Conservation (phyloP, 1,140 invertebrate species). For the Tetramorium parvispinum region DNA sequence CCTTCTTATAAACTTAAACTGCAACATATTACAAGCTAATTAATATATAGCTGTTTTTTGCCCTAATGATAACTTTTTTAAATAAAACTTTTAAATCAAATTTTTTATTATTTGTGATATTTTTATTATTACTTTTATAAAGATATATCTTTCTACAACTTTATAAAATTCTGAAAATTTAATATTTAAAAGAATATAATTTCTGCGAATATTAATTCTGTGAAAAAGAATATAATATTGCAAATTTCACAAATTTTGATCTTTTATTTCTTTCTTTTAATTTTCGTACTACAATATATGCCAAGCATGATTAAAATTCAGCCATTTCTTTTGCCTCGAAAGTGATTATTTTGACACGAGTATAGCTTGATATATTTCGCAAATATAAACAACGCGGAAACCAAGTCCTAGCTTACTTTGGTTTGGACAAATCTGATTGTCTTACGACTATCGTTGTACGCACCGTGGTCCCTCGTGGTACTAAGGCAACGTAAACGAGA, state of each 20-base stretch:
- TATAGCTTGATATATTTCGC: not conserved
- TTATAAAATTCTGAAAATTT: no score
- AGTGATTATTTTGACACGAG: not conserved
- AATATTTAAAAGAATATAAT: no score
- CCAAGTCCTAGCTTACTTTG: not conserved
- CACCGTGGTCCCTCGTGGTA: not conserved
- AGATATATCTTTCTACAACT: no score
- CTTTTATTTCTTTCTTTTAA: no score
- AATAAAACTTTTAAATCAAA: no score
- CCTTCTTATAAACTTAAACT: not conserved
- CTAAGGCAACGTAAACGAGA: slow-evolving; percentile 1
- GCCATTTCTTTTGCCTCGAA: not conserved
- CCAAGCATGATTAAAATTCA: not conserved
- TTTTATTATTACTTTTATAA: no score
- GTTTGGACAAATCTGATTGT: slow-evolving; percentile 2
- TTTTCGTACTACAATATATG: not conserved
- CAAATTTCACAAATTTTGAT: not conserved
- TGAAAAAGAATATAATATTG: no score
- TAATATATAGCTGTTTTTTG: not conserved
- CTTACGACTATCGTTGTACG: slow-evolving; percentile 4
- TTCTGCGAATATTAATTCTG: no score
- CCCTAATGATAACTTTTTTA: no score
- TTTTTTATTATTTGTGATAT: no score
- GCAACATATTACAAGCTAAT: not conserved
- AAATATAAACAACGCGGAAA: not conserved